Evolutionary conservation across 1,140 invertebrate genomes (phyloP), one percentile per base, ranked within the genome.

Genomic region (Drosophila oshimai): DNA sequence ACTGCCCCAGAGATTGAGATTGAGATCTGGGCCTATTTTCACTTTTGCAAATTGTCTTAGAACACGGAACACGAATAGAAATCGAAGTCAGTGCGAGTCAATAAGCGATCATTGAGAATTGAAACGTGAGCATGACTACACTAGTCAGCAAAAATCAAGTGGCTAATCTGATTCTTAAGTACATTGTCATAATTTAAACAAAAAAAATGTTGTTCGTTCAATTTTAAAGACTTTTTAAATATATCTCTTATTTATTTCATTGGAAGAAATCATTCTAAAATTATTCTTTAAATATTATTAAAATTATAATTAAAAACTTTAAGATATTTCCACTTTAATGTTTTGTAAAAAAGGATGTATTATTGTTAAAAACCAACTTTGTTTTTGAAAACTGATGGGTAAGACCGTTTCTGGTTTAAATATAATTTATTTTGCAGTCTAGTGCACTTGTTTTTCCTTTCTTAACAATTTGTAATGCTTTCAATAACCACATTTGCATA

Each of bases 21-120:
- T 17, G 45, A 69, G 42, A 70, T 70, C 53, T 71, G 68, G 67
- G 54, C 45, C 45, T 55, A 64, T 79, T 83, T 83, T 83, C 78
- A 83, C 79, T 83, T 83, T 86, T 86, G 74, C 80, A 79, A 84
- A 81, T 77, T 36, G 54, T 69, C 13, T 55, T 31, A 80, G 74
- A 78, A 84, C 47, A 49, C 50, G 33, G 74, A 78, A 84, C 47
- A 44, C 31, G 33, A 79, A 79, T 72, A 51, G 69, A 83, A 84
- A 83, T 78, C 79, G 71, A 83, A 83, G 80, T 77, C 61, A 54
- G 60, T 50, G 20, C 44, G 24, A 70, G 53, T 60, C 51, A 70
- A 57, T 57, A 47, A 31, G 44, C 65, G 67, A 70, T 70, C 42
- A 49, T 47, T 70, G 51, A 37, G 34, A 31, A 58, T 41, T 41